Evolutionary conservation across 2,113 vertebrate genomes (phyloP).

Genomic region (Silurus meridionalis): DNA sequence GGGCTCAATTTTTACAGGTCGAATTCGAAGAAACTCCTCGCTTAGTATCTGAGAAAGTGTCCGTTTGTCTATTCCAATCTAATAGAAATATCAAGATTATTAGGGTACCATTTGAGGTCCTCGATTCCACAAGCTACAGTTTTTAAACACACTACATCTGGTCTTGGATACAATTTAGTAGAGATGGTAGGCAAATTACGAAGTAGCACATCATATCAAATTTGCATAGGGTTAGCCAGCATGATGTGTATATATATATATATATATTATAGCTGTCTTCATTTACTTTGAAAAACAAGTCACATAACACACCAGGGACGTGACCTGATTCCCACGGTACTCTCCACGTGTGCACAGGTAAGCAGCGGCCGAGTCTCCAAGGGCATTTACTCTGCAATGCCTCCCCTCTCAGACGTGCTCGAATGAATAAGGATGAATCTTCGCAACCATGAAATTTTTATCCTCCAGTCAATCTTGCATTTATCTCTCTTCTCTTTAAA

Average conservation of each 20-base stretch:
- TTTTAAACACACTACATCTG: no score
- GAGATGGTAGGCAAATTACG: no score
- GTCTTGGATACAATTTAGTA: no score
- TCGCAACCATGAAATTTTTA: constrained; percentile 12
- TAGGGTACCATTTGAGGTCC: no score
- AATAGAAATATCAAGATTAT: no score
- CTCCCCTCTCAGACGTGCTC: not conserved
- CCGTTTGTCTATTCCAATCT: no score
- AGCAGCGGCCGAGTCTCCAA: not conserved
- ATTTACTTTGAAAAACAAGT: constrained; percentile 1
- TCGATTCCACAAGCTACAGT: no score
- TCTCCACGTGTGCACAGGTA: not conserved
- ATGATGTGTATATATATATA: no score
- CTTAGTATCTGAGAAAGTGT: no score
- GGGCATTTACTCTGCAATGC: not conserved
- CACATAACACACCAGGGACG: not conserved
- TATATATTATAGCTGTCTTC: not conserved
- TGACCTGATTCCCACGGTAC: not conserved
- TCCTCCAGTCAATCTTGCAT: not conserved
- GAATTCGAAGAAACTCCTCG: no score
- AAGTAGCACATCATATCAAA: not conserved
- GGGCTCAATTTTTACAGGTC: no score
- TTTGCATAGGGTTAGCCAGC: not conserved
- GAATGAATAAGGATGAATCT: constrained; percentile 1
- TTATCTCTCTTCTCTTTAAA: constrained; percentile 18